Base-by-base conservation (phyloP, 1,140 invertebrate genomes). In the Eumeta japonica region DNA sequence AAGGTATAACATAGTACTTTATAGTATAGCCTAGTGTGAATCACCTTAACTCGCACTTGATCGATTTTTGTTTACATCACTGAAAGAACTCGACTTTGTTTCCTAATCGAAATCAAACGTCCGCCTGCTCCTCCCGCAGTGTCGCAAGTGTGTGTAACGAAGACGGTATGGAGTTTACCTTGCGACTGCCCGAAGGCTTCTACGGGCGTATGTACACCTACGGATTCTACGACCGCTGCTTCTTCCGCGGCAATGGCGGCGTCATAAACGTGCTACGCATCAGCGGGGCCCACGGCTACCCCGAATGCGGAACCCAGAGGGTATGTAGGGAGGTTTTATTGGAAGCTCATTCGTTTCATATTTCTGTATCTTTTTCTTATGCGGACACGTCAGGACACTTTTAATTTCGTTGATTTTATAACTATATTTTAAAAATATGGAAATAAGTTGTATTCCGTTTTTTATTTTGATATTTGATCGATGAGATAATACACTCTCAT, bases 161-260 rank as follows among this genome's bases (percentile, higher is more conserved):
- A 73, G 90, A 93, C 63, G 92, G 91, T 1, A 94, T 95, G 90
- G 91, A 93, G 64, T 94, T 95, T 53, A 92, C 88, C 2, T 72
- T 94, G 11, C 78, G 87, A 32, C 90, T 91, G 1, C 88, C 88
- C 1, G 90, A 93, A 77, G 88, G 88, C 19, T 95, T 94, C 58
- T 81, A 88, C 42, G 91, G 92, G 1, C 76, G 91, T 20, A 94
- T 95, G 55, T 95, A 94, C 56, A 92, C 90, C 0, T 91, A 94
- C 52, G 91, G 91, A 1, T 93, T 86, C 66, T 95, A 93, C 54
- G 90, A 94, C 55, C 81, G 89, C 16, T 94, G 92, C 56, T 94
- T 92, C 76, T 91, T 92, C 75, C 80, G 90, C 33, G 92, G 92
- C 2, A 92, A 90, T 53, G 92, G 91, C 10, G 89, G 88, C 1